phyloP scores from a whole-genome alignment of 1,140 invertebrate species.

The Leptinotarsa texana region DNA sequence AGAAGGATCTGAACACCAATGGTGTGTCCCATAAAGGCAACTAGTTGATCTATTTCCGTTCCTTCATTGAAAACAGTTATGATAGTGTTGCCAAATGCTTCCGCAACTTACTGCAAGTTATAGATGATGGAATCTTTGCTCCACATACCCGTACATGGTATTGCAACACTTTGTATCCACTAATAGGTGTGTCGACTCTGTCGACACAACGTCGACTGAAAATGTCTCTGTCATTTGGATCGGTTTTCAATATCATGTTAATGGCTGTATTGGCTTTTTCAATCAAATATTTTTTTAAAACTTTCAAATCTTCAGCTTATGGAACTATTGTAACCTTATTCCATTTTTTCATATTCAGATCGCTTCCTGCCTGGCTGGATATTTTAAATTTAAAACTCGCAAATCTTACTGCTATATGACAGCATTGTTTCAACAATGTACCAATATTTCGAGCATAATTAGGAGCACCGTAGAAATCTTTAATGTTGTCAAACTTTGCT shows the following conservation, averaged over 20 bases:
- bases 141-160: slow-evolving; percentile 26
- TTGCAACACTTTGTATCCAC: slow-evolving; percentile 26
- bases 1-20: neutral
- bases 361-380: slow-evolving; percentile 41
- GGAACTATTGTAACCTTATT: slow-evolving; percentile 50
- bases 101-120: slow-evolving; percentile 43
- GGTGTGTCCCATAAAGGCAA: neutral
- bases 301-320: slow-evolving; percentile 50
- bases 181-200: neutral
- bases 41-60: too few relatives aligned
- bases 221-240: slow-evolving; percentile 28
- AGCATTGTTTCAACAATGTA: too few relatives aligned
- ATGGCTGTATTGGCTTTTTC: slow-evolving; percentile 30
- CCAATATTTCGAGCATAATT: too few relatives aligned
- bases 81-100: slow-evolving; percentile 47
- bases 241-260: slow-evolving; percentile 21
- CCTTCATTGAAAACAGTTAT: too few relatives aligned
- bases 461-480: too few relatives aligned
- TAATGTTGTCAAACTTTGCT: too few relatives aligned
- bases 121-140: slow-evolving; percentile 27
- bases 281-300: slow-evolving; percentile 22
- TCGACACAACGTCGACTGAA: slow-evolving; percentile 22
- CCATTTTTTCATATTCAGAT: slow-evolving; percentile 50
- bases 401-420: neutral
- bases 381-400: slow-evolving; percentile 36